Conservation (phyloP, 2,888 invertebrate species). For the Pseudanteris insignis region DNA sequence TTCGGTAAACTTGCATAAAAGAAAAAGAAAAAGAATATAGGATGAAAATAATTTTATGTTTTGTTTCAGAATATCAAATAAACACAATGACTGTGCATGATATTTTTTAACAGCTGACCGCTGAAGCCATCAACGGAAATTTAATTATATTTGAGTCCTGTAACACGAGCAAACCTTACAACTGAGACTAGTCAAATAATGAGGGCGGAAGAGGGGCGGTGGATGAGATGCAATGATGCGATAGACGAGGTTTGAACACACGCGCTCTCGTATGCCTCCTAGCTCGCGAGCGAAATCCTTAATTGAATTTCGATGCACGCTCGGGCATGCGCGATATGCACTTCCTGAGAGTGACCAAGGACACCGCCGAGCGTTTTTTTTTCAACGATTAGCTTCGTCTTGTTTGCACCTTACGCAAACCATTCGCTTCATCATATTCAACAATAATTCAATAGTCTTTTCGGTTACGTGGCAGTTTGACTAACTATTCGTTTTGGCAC, state of each 20-base stretch:
- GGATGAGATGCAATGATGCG: constrained; percentile 39
- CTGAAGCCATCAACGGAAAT: too few species aligned
- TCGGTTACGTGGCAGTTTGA: too few species aligned
- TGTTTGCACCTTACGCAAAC: too few species aligned
- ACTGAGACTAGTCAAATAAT: constrained; percentile 30
- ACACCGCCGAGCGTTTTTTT: constrained; percentile 43
- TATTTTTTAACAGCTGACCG: too few species aligned
- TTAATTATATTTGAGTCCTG: background rate
- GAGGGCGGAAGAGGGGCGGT: constrained; percentile 19
- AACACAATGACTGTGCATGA: too few species aligned
- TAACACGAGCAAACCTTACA: background rate
- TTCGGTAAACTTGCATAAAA: too few species aligned
- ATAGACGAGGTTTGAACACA: constrained; percentile 33
- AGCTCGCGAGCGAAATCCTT: constrained; percentile 46
- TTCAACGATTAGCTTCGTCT: constrained; percentile 44
- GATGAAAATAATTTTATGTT: too few species aligned
- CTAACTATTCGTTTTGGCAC: too few species aligned
- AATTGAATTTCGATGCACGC: constrained; percentile 47
- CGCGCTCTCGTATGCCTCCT: constrained; percentile 41
- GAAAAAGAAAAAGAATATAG: too few species aligned
- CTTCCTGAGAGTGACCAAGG: constrained; percentile 46
- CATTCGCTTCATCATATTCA: too few species aligned
- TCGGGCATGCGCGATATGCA: constrained; percentile 44
- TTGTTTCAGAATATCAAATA: too few species aligned
- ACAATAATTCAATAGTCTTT: too few species aligned